These are phyloP conservation scores for Egretta garzetta DNA, from an alignment of 2,113 vertebrate genomes.

Conservation along the genomic window DNA sequence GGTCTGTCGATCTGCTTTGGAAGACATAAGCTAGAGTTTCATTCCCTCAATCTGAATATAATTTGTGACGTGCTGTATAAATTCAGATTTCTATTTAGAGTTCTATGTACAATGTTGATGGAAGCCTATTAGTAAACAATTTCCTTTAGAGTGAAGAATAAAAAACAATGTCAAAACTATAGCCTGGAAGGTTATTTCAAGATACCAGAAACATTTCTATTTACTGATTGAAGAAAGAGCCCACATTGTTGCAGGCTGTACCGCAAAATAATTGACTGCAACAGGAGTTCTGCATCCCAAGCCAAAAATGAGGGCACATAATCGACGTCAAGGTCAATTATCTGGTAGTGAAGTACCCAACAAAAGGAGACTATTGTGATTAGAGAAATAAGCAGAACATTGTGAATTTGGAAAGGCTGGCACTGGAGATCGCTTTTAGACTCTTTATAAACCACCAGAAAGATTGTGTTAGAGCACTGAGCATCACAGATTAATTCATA, in stretches of 20 bases:
- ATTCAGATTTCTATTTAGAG: neutral
- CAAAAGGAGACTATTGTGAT: slow-evolving; percentile 80
- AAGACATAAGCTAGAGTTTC: neutral
- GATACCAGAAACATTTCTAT: slow-evolving; percentile 74
- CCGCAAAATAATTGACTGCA: slow-evolving; percentile 82
- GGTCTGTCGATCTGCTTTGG: slow-evolving; percentile 20
- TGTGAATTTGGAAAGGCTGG: slow-evolving; percentile 72
- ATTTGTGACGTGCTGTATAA: slow-evolving; percentile 1
- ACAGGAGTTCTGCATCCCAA: slow-evolving; percentile 74
- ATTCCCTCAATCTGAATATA: slow-evolving; percentile 16
- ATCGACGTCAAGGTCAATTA: slow-evolving; percentile 82
- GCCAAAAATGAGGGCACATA: slow-evolving; percentile 79
- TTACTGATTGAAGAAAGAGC: slow-evolving; percentile 75
- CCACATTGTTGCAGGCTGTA: slow-evolving; percentile 72
- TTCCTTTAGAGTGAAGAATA: slow-evolving; percentile 56
- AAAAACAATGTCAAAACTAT: slow-evolving; percentile 70
- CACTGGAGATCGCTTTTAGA: slow-evolving; percentile 60
- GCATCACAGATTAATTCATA: slow-evolving; percentile 24
- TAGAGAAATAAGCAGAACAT: slow-evolving; percentile 77
- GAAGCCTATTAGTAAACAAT: slow-evolving; percentile 52
- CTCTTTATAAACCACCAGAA: slow-evolving; percentile 68
- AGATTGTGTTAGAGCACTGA: slow-evolving; percentile 61
- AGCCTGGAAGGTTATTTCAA: slow-evolving; percentile 73
- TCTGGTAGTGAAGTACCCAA: slow-evolving; percentile 76
- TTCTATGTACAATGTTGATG: neutral